phyloP scores from a whole-genome alignment of 2,888 invertebrate genomes.

The Pachymerium ferrugineum region DNA sequence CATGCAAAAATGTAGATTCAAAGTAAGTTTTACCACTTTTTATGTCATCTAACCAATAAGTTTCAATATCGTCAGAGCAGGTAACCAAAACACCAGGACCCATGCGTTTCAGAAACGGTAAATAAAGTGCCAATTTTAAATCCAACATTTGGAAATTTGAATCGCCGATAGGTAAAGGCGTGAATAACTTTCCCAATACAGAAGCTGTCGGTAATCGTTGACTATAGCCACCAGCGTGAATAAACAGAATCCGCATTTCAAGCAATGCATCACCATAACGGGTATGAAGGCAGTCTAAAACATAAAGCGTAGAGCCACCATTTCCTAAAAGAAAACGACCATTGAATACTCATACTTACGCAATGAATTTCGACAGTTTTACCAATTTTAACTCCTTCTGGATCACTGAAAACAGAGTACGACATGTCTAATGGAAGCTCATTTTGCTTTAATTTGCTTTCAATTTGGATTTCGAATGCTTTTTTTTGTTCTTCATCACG shows the following conservation, averaged over 20 bases:
- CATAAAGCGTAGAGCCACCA: conserved; percentile 49
- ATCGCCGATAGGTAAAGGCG: conserved; percentile 46
- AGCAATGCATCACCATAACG: conserved; percentile 43
- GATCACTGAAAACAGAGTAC: conserved; percentile 47
- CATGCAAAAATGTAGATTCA: too few species aligned
- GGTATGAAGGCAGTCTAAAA: conserved; percentile 42
- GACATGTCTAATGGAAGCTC: conserved; percentile 45
- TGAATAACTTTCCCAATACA: conserved; percentile 50
- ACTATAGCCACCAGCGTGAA: conserved; percentile 51
- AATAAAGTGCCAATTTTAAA: conserved; percentile 49
- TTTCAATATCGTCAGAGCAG: conserved; percentile 50
- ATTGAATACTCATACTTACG: background rate
- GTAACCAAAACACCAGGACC: conserved; percentile 48
- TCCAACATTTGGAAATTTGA: conserved; percentile 48
- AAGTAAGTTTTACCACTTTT: conserved; percentile 12
- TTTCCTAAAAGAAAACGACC: conserved; percentile 30
- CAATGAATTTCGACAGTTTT: background rate
- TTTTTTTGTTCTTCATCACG: conserved; percentile 46
- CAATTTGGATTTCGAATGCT: conserved; percentile 46
- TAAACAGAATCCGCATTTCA: conserved; percentile 44
- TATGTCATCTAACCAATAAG: conserved; percentile 39
- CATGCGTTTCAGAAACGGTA: conserved; percentile 48
- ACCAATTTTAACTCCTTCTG: conserved; percentile 47
- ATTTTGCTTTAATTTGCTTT: conserved; percentile 42
- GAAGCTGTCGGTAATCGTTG: conserved; percentile 50